Evolutionary conservation across 2,888 invertebrate species (phyloP).

Genomic region (Anticlea derivata): DNA sequence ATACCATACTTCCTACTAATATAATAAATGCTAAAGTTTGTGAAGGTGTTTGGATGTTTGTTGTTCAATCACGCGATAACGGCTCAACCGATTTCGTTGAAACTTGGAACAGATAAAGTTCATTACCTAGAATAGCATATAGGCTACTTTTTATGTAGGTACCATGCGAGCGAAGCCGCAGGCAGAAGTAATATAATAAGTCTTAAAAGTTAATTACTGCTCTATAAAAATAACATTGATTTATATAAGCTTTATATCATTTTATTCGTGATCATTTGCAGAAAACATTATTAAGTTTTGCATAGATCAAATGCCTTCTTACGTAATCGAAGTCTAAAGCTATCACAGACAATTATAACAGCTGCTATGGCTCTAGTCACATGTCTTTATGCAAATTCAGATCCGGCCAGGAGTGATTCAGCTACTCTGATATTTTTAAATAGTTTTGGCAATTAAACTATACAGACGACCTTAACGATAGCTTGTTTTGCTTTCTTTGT

Average conservation of each 20-base stretch:
- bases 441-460: neutral
- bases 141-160: too few species aligned
- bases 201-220: too few species aligned
- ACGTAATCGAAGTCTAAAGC: constrained; percentile 38
- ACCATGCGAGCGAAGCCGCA: too few species aligned
- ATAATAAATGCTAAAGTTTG: too few species aligned
- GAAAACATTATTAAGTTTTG: neutral
- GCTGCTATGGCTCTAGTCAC: constrained; percentile 23
- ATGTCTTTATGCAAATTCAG: constrained; percentile 37
- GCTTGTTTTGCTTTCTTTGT: constrained; percentile 21
- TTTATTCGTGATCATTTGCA: neutral
- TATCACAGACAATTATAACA: constrained; percentile 9
- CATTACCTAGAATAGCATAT: too few species aligned
- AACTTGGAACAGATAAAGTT: too few species aligned
- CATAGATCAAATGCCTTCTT: constrained; percentile 36
- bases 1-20: too few species aligned
- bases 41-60: too few species aligned
- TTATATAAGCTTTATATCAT: neutral
- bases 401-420: constrained; percentile 40
- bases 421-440: constrained; percentile 22
- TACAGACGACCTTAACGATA: constrained; percentile 16
- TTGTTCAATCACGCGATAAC: too few species aligned
- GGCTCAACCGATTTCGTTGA: too few species aligned
- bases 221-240: too few species aligned
- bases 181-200: too few species aligned